These are phyloP conservation scores for Sus cebifrons DNA, from an alignment of 2,797 vertebrate genomes.

Conservation along the genomic window DNA sequence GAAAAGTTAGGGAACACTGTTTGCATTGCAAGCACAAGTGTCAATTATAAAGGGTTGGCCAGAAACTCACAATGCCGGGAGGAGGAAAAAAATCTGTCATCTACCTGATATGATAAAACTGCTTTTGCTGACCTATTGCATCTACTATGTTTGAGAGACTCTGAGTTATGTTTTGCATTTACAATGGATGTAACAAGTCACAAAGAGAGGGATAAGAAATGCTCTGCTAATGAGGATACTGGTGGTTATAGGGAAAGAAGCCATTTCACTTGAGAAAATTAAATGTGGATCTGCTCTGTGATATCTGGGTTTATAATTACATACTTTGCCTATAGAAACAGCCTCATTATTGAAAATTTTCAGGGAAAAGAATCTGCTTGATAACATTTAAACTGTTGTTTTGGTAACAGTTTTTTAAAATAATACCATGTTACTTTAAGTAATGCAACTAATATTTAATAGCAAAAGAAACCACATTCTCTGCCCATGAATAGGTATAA, in stretches of 20 bases:
- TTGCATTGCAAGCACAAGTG: not conserved
- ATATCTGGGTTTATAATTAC: not conserved
- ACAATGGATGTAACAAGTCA: not conserved
- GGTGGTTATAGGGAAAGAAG: constrained; percentile 24
- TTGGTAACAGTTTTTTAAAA: not conserved
- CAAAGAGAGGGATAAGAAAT: not conserved
- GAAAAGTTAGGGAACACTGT: not conserved
- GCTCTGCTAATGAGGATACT: not conserved
- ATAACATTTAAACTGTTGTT: constrained; percentile 29
- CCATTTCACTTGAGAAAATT: constrained; percentile 48
- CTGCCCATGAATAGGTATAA: not conserved
- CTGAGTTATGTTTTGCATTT: constrained; percentile 15
- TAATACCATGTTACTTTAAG: constrained; percentile 33
- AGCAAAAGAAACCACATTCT: not conserved
- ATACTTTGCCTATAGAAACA: not conserved
- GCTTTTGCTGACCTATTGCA: not conserved
- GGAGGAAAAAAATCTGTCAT: not conserved
- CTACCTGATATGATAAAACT: not conserved
- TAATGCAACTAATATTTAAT: constrained; percentile 22
- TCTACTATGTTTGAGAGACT: constrained; percentile 6
- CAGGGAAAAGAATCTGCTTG: constrained; percentile 59
- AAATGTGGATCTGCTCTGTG: not conserved
- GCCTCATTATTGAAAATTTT: not conserved
- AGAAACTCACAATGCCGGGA: not conserved
- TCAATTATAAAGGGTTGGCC: not conserved